Evolutionary conservation across 2,888 invertebrate species (phyloP).

Genomic region (Vannuccia rotundouncinata): DNA sequence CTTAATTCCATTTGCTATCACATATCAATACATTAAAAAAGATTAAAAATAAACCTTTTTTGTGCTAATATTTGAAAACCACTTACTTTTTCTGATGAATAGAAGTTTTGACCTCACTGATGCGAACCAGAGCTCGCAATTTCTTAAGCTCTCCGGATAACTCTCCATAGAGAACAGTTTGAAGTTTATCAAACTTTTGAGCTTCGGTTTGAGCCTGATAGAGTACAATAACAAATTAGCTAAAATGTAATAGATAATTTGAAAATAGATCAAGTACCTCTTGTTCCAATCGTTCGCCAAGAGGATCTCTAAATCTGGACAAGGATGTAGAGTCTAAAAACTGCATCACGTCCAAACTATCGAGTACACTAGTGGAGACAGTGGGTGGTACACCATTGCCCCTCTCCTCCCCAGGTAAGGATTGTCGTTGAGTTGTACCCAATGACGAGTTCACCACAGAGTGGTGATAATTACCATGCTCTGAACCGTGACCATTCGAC

Average conservation of each 20-base stretch:
- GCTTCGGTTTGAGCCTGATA: conserved; percentile 31
- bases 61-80: too few species aligned
- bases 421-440: not conserved
- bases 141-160: conserved; percentile 31
- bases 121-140: conserved; percentile 28
- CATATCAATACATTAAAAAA: too few species aligned
- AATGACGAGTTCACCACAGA: not conserved
- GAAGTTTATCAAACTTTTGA: conserved; percentile 33
- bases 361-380: not conserved
- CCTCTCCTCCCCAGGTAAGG: not conserved
- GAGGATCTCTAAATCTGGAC: not conserved
- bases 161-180: conserved; percentile 31
- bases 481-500: conserved; percentile 1
- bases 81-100: conserved; percentile 15
- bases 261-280: not conserved
- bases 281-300: not conserved
- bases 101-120: conserved; percentile 32
- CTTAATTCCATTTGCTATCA: too few species aligned
- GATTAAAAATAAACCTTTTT: too few species aligned
- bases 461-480: not conserved
- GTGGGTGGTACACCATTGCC: not conserved
- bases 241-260: not conserved
- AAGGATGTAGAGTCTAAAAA: not conserved
- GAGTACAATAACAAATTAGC: not conserved
- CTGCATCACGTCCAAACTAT: conserved; percentile 10